phyloP scores from a whole-genome alignment of 2,888 invertebrate genomes.

The Alloscopus bannaensis region DNA sequence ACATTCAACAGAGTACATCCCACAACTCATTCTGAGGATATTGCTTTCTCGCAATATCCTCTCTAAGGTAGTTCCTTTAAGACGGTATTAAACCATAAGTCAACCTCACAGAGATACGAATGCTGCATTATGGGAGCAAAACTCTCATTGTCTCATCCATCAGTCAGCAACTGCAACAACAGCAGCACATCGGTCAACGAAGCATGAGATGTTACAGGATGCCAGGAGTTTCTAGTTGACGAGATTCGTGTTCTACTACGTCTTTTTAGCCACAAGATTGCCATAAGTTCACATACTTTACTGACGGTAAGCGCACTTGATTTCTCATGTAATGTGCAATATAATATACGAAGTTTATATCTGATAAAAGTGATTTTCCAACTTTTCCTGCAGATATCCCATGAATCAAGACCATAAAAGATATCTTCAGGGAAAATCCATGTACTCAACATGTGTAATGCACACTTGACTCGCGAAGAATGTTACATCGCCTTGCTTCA shows the following conservation, averaged over 20 bases:
- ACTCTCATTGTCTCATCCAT: slow-evolving; percentile 28
- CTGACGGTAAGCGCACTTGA: neutral
- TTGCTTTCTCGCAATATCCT: neutral
- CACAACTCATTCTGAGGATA: neutral
- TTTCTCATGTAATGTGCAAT: neutral
- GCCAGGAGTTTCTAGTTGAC: slow-evolving; percentile 24
- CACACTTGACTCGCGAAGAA: slow-evolving; percentile 1
- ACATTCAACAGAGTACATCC: neutral
- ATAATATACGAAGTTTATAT: too few species aligned
- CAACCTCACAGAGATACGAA: too few species aligned
- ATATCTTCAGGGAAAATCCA: slow-evolving; percentile 34
- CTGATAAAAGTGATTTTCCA: slow-evolving; percentile 39
- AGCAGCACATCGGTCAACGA: slow-evolving; percentile 20
- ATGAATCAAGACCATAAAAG: slow-evolving; percentile 40
- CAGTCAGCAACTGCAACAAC: too few species aligned
- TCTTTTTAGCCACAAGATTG: slow-evolving; percentile 1
- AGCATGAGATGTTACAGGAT: slow-evolving; percentile 46
- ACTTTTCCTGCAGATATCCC: slow-evolving; percentile 48
- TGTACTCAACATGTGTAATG: neutral
- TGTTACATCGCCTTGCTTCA: neutral
- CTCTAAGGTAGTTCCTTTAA: neutral
- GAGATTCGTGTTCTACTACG: too few species aligned
- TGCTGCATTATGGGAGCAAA: slow-evolving; percentile 24
- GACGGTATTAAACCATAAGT: neutral
- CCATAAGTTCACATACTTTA: neutral